These are phyloP conservation scores for Gadopsis marmoratus DNA, from an alignment of 2,797 vertebrate species.

Conservation along the genomic window DNA sequence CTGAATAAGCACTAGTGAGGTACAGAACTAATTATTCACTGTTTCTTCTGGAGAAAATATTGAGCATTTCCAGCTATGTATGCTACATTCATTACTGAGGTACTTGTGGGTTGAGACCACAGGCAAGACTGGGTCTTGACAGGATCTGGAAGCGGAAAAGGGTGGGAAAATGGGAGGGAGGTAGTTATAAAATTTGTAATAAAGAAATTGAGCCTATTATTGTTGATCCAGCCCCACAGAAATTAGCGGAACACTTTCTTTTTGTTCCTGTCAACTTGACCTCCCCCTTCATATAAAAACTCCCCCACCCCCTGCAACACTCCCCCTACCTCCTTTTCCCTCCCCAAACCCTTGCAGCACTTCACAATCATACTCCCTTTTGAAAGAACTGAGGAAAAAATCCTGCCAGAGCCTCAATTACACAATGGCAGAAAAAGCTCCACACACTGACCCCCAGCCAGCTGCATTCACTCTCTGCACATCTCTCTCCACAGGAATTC, in stretches of 20 bases:
- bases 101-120: constrained; percentile 83
- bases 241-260: constrained; percentile 93
- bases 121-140: constrained; percentile 83
- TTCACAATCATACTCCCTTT: constrained; percentile 90
- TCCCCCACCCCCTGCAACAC: constrained; percentile 86
- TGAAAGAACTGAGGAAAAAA: constrained; percentile 87
- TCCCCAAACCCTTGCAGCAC: constrained; percentile 86
- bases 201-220: constrained; percentile 94
- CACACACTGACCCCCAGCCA: constrained; percentile 98
- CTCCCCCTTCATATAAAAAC: constrained; percentile 89
- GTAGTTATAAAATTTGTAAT: constrained; percentile 87
- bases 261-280: constrained; percentile 94
- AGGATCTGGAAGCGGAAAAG: constrained; percentile 84
- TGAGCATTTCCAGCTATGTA: constrained; percentile 72
- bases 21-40: constrained; percentile 79
- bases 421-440: constrained; percentile 99
- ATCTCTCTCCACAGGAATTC: constrained; percentile 99
- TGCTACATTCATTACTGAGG: constrained; percentile 76
- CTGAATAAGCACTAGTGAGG: constrained; percentile 76
- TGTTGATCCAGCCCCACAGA: constrained; percentile 90
- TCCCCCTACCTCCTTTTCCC: constrained; percentile 85
- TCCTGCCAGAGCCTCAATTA: constrained; percentile 99
- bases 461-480: constrained; percentile 99
- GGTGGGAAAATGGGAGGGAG: constrained; percentile 83
- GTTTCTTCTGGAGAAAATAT: constrained; percentile 80